A percentile compares a stretch with the other conserved stretches of the same genome.
Conservation (phyloP, 2,113 vertebrate species). For the Hemiprocne comata region DNA sequence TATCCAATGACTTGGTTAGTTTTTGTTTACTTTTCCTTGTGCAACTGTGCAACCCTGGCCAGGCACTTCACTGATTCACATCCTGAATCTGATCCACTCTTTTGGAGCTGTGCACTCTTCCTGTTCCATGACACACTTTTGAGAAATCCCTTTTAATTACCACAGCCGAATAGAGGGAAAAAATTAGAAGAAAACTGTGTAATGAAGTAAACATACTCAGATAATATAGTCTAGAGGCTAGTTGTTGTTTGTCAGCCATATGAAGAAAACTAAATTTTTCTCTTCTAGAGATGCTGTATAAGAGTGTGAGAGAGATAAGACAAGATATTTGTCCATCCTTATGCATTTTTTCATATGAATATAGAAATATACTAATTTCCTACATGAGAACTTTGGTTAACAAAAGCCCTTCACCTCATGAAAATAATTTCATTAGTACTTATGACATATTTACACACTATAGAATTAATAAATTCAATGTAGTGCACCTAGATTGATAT, state of each 20-base stretch:
- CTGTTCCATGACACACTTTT: neutral
- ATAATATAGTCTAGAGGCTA: neutral
- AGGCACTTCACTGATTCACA: neutral
- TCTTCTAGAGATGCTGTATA: rapidly evolving
- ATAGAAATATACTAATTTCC: neutral
- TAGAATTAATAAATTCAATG: neutral
- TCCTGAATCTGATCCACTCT: neutral
- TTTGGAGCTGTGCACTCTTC: neutral
- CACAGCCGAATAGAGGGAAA: neutral
- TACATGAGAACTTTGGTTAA: neutral
- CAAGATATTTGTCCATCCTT: neutral
- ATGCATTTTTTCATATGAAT: neutral
- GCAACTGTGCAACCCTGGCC: neutral
- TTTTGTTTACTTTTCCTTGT: neutral
- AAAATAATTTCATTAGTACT: neutral
- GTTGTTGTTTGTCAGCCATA: neutral
- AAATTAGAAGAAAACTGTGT: neutral
- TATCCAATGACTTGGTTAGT: neutral
- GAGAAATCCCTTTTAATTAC: neutral
- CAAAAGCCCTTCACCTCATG: neutral
- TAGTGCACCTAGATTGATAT: neutral
- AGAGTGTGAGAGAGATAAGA: neutral
- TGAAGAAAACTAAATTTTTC: neutral
- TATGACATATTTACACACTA: neutral
- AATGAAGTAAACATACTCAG: neutral